Percentiles rank a stretch among this genome's conserved stretches.
phyloP scores from a whole-genome alignment of 1,140 invertebrate species.

The Acarapis woodi region DNA sequence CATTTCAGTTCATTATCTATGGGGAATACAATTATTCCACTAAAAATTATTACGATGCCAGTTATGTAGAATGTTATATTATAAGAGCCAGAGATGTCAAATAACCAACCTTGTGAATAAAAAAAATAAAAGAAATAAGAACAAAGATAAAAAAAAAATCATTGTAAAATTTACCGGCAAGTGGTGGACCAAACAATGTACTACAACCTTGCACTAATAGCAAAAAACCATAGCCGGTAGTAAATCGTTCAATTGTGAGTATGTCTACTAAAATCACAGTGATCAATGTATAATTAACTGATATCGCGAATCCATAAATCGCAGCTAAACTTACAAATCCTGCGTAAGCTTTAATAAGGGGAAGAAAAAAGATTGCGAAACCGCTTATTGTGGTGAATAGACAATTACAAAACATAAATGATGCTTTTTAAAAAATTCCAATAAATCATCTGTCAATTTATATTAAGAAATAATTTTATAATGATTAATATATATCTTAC shows the following conservation, averaged over 20 bases:
- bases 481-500: no score
- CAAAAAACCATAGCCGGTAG: slow-evolving; percentile 59
- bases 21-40: slow-evolving; percentile 38
- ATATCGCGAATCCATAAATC: slow-evolving; percentile 50
- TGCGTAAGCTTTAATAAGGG: slow-evolving; percentile 31
- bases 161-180: slow-evolving; percentile 27
- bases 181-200: slow-evolving; percentile 52
- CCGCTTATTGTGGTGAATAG: slow-evolving; percentile 45
- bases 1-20: no score
- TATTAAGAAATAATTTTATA: no score
- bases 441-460: no score
- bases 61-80: slow-evolving; percentile 57
- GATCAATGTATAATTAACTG: slow-evolving; percentile 55
- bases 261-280: slow-evolving; percentile 57
- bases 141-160: background rate
- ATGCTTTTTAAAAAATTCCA: slow-evolving; percentile 47
- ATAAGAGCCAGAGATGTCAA: slow-evolving; percentile 42
- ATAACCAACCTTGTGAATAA: slow-evolving; percentile 37
- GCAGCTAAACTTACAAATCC: slow-evolving; percentile 21
- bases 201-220: slow-evolving; percentile 59
- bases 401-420: slow-evolving; percentile 79
- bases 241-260: slow-evolving; percentile 53
- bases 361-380: slow-evolving; percentile 32
- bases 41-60: slow-evolving; percentile 50
- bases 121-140: slow-evolving; percentile 6